Evolutionary conservation across 2,113 vertebrate species (phyloP).

Genomic region (Erythrocebus patas): DNA sequence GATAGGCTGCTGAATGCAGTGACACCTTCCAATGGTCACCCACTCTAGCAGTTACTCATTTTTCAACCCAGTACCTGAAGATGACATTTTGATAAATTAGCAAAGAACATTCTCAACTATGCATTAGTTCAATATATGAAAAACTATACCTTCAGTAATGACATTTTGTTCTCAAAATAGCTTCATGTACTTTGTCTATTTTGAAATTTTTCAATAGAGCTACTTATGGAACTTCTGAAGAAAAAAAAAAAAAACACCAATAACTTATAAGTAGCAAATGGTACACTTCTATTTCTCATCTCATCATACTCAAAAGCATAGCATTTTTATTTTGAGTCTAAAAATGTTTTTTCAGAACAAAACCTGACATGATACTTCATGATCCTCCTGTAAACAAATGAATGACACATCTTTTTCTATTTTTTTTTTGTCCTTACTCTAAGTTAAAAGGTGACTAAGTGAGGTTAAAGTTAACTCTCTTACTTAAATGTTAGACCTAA

Average conservation of each 20-base stretch:
- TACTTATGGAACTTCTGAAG: constrained; percentile 13
- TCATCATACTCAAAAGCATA: background rate
- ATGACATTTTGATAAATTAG: constrained; percentile 84
- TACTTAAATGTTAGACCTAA: no score
- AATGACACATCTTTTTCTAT: background rate
- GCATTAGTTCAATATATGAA: constrained; percentile 78
- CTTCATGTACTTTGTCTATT: constrained; percentile 47
- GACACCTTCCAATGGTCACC: constrained; percentile 81
- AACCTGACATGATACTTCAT: background rate
- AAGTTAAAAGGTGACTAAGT: background rate
- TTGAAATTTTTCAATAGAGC: constrained; percentile 72
- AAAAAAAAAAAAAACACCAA: constrained; percentile 28
- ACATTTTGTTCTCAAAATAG: constrained; percentile 72
- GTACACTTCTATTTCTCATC: background rate
- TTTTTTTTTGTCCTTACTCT: background rate
- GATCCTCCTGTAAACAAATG: background rate
- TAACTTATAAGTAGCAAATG: constrained; percentile 37
- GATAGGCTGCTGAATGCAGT: constrained; percentile 65
- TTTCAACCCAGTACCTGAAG: constrained; percentile 82
- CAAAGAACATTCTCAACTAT: constrained; percentile 77
- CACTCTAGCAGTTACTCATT: constrained; percentile 82
- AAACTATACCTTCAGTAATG: constrained; percentile 63
- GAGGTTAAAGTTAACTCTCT: background rate
- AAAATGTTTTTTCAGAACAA: constrained; percentile 2
- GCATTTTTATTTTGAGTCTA: background rate